Percentiles rank a stretch among this genome's conserved stretches.
Conservation (phyloP, 1,140 invertebrate species). For the Drosophila saltans region DNA sequence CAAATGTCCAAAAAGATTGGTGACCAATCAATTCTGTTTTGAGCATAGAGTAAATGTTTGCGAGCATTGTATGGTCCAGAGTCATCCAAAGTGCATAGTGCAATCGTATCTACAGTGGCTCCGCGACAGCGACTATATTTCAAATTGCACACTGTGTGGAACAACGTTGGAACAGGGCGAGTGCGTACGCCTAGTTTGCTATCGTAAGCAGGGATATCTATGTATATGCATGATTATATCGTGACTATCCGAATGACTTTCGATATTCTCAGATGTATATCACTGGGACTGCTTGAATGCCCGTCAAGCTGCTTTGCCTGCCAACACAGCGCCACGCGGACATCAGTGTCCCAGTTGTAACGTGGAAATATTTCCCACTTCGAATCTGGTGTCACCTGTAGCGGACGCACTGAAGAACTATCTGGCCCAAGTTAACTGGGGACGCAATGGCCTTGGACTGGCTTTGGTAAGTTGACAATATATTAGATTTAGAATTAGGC, state of each 20-base stretch:
- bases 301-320: slow-evolving; percentile 74
- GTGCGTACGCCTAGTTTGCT: slow-evolving; percentile 94
- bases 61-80: slow-evolving; percentile 98
- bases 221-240: background rate
- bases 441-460: slow-evolving; percentile 78
- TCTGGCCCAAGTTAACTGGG: slow-evolving; percentile 77
- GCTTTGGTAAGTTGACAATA: slow-evolving; percentile 59
- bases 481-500: background rate
- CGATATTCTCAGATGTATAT: slow-evolving; percentile 66
- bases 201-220: slow-evolving; percentile 86
- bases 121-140: slow-evolving; percentile 97
- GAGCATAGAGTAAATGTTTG: slow-evolving; percentile 99
- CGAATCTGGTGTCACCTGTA: slow-evolving; percentile 80
- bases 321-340: slow-evolving; percentile 78
- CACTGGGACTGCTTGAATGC: slow-evolving; percentile 82
- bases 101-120: slow-evolving; percentile 99
- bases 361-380: slow-evolving; percentile 75
- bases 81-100: slow-evolving; percentile 98
- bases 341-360: slow-evolving; percentile 75
- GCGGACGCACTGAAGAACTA: slow-evolving; percentile 74
- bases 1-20: slow-evolving; percentile 97
- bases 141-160: slow-evolving; percentile 94
- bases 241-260: background rate
- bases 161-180: slow-evolving; percentile 91
- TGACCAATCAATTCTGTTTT: slow-evolving; percentile 99